Evolutionary conservation across 2,113 vertebrate genomes (phyloP).

Genomic region (Furnarius figulus): DNA sequence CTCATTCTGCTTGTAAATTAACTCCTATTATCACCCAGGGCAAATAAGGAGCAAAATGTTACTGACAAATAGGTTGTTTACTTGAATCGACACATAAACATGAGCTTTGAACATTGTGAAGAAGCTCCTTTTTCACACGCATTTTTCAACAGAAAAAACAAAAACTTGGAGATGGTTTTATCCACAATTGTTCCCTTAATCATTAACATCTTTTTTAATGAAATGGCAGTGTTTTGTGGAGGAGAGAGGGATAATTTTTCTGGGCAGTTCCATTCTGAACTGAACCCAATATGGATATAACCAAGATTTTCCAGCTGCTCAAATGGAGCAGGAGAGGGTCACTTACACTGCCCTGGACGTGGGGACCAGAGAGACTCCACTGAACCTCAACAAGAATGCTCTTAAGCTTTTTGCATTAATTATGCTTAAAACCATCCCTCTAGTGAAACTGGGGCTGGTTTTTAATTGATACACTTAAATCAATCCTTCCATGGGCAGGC

Average conservation of each 20-base stretch:
- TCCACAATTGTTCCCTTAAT: conserved; percentile 18
- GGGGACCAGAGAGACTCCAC: neutral
- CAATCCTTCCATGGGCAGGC: conserved; percentile 23
- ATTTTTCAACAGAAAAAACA: neutral
- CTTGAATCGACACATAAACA: neutral
- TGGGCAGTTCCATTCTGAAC: neutral
- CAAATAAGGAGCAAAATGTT: neutral
- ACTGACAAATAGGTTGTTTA: neutral
- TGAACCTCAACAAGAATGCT: neutral
- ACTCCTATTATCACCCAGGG: neutral
- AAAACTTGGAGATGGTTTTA: neutral
- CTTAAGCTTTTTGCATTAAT: conserved; percentile 35
- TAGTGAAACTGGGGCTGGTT: neutral
- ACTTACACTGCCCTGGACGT: neutral
- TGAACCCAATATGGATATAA: neutral
- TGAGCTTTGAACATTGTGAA: neutral
- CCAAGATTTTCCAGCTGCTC: conserved; percentile 1
- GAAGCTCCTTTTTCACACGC: neutral
- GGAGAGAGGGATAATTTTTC: neutral
- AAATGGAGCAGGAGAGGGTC: neutral
- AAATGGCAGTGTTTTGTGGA: neutral
- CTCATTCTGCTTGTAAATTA: neutral
- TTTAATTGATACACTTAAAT: conserved; percentile 57
- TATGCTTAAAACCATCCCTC: neutral
- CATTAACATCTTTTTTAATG: neutral